These are phyloP conservation scores for Drosophila orena DNA, from an alignment of 1,140 invertebrate genomes.

Conservation along the genomic window DNA sequence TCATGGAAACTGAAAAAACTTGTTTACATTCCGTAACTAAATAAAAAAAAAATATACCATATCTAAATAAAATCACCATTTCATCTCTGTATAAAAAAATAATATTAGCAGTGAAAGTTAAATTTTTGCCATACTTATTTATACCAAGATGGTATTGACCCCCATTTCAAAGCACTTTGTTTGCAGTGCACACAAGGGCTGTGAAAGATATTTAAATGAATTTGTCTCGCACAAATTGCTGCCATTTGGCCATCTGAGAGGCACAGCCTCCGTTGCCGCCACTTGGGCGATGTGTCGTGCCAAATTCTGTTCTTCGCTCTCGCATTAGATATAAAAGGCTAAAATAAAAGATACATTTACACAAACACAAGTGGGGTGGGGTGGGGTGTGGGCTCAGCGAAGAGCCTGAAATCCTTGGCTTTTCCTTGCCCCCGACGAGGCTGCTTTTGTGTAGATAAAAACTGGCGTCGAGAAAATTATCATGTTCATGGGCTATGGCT, in stretches of 20 bases:
- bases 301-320: conserved; percentile 74
- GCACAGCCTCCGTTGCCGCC: conserved; percentile 56
- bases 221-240: conserved; percentile 83
- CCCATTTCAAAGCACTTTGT: neutral
- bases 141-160: neutral
- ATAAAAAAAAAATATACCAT: too few species aligned
- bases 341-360: conserved; percentile 83
- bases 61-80: neutral
- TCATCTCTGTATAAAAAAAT: neutral
- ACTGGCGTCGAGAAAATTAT: conserved; percentile 83
- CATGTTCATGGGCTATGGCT: conserved; percentile 73
- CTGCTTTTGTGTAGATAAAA: conserved; percentile 78
- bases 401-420: conserved; percentile 28
- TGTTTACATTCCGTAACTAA: too few species aligned
- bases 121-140: neutral
- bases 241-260: conserved; percentile 61
- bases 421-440: conserved; percentile 35
- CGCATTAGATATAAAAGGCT: conserved; percentile 80
- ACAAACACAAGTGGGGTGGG: conserved; percentile 46
- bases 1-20: too few species aligned
- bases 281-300: conserved; percentile 79
- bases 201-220: conserved; percentile 80
- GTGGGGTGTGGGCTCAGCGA: neutral
- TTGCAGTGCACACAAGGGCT: conserved; percentile 34
- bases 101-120: too few species aligned